Evolutionary conservation across 2,888 invertebrate genomes (phyloP), one percentile per base, ranked within the genome.

Genomic region (Resseliella maxima): DNA sequence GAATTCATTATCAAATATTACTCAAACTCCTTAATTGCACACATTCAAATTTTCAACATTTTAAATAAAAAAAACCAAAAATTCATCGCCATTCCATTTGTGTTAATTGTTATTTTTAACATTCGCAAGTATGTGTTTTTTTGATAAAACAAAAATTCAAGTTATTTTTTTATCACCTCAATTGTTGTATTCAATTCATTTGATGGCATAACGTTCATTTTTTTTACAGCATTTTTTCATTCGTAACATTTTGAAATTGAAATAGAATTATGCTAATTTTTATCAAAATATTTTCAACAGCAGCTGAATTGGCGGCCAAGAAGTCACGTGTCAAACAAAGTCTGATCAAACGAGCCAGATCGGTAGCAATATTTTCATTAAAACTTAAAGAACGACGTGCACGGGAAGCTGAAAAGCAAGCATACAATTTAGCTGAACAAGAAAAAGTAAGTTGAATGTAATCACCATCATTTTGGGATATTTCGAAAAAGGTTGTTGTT

Each of bases 331-430:
- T 94, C 27, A 95, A 94, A 89, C 96, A 96, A 85, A 94, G 94
- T 88, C 90, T 96, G 38, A 95, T 96, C 91, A 96, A 96, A 90
- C 93, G 96, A 86, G 96, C 96, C 8, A 93, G 96, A 21, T 96
- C 96, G 0, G 96, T 96, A 81, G 96, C 96, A 6, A 96, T 96
- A 89, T 96, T 96, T 91, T 96, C 96, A 6, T 91, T 96, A 86
- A 96, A 96, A 87, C 91, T 96, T 87, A 95, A 95, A 89, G 95
- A 95, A 89, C 92, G 95, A n/a, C 92, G 95, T 86, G 96, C 96
- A 86, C 92, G 95, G 45, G 96, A 96, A 89, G 96, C 96, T 0
- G 94, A 94, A 87, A 91, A 92, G 86, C 94, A 94, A 87, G 94
- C 94, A 41, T 93, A 93, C 87, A 94, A 93, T 87, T 92, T 92